These are phyloP conservation scores for Alviniconcha strummeri DNA, from an alignment of 2,888 invertebrate species.

Conservation along the genomic window DNA sequence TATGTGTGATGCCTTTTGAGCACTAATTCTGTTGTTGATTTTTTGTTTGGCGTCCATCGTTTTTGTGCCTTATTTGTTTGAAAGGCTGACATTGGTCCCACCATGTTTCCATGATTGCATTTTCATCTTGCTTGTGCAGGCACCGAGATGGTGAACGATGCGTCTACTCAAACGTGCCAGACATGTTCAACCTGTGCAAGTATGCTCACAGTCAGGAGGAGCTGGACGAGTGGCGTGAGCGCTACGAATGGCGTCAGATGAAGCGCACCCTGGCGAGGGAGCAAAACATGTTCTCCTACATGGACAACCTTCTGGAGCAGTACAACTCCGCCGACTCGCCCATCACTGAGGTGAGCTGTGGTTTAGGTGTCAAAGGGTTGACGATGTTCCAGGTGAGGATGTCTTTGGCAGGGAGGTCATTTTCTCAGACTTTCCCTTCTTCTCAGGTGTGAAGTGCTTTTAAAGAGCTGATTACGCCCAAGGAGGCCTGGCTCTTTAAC, in stretches of 20 bases:
- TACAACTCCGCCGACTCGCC: conserved; percentile 59
- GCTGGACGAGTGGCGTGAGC: conserved; percentile 70
- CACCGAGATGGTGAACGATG: conserved; percentile 56
- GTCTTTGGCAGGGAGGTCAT: no score
- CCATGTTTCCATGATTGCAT: background rate
- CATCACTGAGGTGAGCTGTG: conserved; percentile 61
- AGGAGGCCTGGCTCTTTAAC: no score
- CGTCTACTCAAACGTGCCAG: conserved; percentile 64
- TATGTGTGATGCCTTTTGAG: no score
- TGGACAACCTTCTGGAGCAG: conserved; percentile 64
- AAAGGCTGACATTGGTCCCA: no score
- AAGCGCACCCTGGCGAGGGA: conserved; percentile 66
- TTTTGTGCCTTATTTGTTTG: no score
- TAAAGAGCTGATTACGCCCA: no score
- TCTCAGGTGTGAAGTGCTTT: no score
- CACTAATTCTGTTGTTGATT: no score
- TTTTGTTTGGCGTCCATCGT: no score
- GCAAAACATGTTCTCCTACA: conserved; percentile 67
- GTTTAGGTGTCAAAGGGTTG: background rate
- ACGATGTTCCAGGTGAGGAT: no score
- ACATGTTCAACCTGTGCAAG: conserved; percentile 68
- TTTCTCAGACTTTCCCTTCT: no score
- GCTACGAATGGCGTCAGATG: conserved; percentile 68
- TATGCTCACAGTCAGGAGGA: conserved; percentile 69
- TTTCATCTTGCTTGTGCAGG: conserved; percentile 39